A percentile compares a stretch with the other conserved stretches of the same genome.
Conservation (phyloP, 1,140 invertebrate species). For the Chironomus striatipennis region DNA sequence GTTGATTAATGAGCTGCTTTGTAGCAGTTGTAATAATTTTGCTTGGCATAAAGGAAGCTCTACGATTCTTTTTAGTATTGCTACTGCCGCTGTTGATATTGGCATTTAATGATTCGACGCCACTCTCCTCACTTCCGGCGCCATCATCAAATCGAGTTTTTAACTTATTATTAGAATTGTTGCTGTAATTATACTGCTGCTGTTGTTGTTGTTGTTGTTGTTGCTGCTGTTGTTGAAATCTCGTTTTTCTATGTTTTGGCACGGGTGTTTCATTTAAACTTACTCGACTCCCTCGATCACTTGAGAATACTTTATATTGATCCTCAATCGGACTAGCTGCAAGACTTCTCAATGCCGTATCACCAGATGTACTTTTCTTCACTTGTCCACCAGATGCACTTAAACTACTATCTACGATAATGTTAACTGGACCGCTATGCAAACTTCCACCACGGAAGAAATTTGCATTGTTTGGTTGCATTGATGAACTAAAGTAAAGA, state of each 20-base stretch:
- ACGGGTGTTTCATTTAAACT: slow-evolving; percentile 57
- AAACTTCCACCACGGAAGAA: slow-evolving; percentile 40
- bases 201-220: slow-evolving; percentile 25
- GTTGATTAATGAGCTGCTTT: slow-evolving; percentile 59
- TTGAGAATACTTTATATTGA: slow-evolving; percentile 33
- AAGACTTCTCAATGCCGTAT: slow-evolving; percentile 51
- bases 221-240: slow-evolving; percentile 58
- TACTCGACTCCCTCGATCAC: slow-evolving; percentile 50
- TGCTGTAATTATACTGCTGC: slow-evolving; percentile 26
- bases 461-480: slow-evolving; percentile 33
- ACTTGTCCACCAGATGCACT: slow-evolving; percentile 41
- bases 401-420: slow-evolving; percentile 33
- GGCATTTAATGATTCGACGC: slow-evolving; percentile 29
- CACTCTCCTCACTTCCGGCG: slow-evolving; percentile 27
- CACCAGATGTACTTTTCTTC: slow-evolving; percentile 70
- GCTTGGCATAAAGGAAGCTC: slow-evolving; percentile 50
- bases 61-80: slow-evolving; percentile 39
- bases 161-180: slow-evolving; percentile 34
- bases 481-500: slow-evolving; percentile 85
- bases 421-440: slow-evolving; percentile 37
- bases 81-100: slow-evolving; percentile 28
- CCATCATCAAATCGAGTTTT: slow-evolving; percentile 29
- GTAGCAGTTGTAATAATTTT: slow-evolving; percentile 60
- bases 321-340: slow-evolving; percentile 45
- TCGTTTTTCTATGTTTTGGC: slow-evolving; percentile 76